phyloP scores from a whole-genome alignment of 2,113 vertebrate species.

The Chaetorhynchus papuensis region DNA sequence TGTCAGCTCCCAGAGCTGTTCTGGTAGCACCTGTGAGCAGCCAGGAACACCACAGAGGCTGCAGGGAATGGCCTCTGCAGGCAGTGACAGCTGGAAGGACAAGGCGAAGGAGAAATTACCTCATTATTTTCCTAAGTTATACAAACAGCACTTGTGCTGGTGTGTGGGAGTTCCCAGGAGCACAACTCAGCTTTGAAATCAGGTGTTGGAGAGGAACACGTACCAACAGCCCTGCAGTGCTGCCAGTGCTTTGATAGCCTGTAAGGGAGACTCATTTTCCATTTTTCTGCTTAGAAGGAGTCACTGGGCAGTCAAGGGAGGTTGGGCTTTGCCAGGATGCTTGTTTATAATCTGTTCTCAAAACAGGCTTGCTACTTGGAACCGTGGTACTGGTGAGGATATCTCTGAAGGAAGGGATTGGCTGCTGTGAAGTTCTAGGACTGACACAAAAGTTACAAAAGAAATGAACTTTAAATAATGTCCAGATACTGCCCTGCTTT shows the following conservation, averaged over 20 bases:
- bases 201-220: not conserved
- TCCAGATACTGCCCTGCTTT: not conserved
- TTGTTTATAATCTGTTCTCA: not conserved
- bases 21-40: not conserved
- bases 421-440: not conserved
- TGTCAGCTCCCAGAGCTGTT: not conserved
- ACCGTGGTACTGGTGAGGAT: fast-evolving
- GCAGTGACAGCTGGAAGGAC: conserved; percentile 6
- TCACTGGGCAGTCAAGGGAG: not conserved
- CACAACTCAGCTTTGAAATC: not conserved
- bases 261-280: not conserved
- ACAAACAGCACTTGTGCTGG: not conserved
- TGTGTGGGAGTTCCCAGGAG: conserved; percentile 21
- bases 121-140: conserved; percentile 2
- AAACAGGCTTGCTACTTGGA: not conserved
- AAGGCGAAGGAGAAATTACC: not conserved
- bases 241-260: not conserved
- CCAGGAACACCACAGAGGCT: not conserved
- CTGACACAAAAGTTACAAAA: not conserved
- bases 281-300: not conserved
- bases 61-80: not conserved
- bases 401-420: not conserved
- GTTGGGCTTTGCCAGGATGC: not conserved
- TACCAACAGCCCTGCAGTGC: not conserved
- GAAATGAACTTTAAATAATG: not conserved